Conservation (phyloP, 1,140 invertebrate species). For the Cherax quadricarinatus region DNA sequence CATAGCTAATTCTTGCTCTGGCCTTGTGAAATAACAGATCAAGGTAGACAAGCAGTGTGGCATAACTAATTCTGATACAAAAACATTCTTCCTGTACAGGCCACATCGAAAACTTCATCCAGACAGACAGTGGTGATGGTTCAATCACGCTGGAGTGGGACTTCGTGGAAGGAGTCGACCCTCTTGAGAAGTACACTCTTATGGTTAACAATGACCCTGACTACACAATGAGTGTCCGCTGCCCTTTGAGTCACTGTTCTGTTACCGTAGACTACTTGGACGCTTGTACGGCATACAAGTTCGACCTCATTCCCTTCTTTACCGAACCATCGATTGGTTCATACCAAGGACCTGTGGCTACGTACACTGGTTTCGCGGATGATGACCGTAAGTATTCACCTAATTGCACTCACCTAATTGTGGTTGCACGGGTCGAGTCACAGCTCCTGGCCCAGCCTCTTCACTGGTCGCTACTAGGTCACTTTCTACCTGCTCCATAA, state of each 20-base stretch:
- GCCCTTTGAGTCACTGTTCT: background rate
- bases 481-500: too few species aligned
- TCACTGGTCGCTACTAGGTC: too few species aligned
- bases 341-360: background rate
- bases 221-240: background rate
- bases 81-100: constrained; percentile 4
- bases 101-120: constrained; percentile 27
- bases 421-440: too few species aligned
- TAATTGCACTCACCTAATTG: too few species aligned
- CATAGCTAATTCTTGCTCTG: too few species aligned
- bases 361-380: constrained; percentile 7
- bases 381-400: constrained; percentile 25
- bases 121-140: background rate
- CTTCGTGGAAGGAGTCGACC: constrained; percentile 10
- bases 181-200: constrained; percentile 51
- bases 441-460: too few species aligned
- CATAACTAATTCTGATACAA: too few species aligned
- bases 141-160: constrained; percentile 29
- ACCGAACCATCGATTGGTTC: background rate
- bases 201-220: background rate
- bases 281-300: constrained; percentile 19
- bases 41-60: too few species aligned
- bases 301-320: constrained; percentile 36
- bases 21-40: too few species aligned
- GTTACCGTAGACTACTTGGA: constrained; percentile 1